phyloP scores from a whole-genome alignment of 2,797 vertebrate species.

The Martes flavigula region DNA sequence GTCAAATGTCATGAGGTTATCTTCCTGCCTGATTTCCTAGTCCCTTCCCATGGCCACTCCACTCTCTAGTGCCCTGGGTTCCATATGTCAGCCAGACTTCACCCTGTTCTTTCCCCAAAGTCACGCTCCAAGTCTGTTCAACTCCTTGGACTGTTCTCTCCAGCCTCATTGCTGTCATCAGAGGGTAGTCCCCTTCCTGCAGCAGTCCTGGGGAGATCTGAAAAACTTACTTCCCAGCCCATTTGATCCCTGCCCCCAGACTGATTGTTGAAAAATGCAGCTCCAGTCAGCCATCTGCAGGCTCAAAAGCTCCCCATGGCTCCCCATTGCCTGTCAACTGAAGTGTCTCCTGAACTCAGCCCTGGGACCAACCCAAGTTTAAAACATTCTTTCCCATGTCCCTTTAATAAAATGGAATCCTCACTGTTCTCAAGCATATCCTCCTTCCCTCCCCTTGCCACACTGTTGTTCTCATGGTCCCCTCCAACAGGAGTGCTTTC shows the following conservation, averaged over 20 bases:
- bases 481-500: not conserved
- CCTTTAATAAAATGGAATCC: not conserved
- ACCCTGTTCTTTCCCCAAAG: not conserved
- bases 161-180: too few relatives aligned
- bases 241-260: not conserved
- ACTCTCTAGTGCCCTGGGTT: not conserved
- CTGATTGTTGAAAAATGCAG: not conserved
- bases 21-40: not conserved
- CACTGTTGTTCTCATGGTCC: fast-evolving
- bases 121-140: fast-evolving
- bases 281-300: not conserved
- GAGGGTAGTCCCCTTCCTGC: fast-evolving
- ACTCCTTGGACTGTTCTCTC: not conserved
- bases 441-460: fast-evolving
- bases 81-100: not conserved
- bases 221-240: not conserved
- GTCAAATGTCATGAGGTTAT: fast-evolving
- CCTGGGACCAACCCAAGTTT: not conserved
- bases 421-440: fast-evolving
- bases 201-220: not conserved
- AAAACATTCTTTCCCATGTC: not conserved
- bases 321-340: not conserved
- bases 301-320: not conserved
- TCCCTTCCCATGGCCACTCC: fast-evolving
- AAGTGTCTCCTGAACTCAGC: not conserved